A percentile compares a stretch with the other conserved stretches of the same genome.
Evolutionary conservation across 2,797 vertebrate species (phyloP).

Genomic region (Siniperca scherzeri): DNA sequence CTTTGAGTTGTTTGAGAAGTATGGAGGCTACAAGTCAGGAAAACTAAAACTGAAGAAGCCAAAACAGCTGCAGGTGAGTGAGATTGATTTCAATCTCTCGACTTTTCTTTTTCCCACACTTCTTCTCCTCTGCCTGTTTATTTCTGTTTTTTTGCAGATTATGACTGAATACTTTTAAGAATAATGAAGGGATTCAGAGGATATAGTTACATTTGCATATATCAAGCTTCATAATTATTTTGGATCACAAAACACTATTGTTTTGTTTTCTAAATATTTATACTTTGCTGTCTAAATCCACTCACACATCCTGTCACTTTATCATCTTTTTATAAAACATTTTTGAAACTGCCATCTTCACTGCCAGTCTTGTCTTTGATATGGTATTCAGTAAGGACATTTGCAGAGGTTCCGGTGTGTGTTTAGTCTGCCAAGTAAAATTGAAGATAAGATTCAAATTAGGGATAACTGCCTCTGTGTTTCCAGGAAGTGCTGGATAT

Average conservation of each 20-base stretch:
- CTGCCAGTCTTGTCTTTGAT: background rate
- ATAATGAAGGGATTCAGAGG: conserved; percentile 14
- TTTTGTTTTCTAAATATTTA: conserved; percentile 47
- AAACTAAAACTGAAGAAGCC: conserved; percentile 98
- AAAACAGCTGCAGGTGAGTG: conserved; percentile 94
- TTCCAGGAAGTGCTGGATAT: conserved; percentile 97
- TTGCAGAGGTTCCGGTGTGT: background rate
- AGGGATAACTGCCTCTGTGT: background rate
- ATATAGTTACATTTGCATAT: background rate
- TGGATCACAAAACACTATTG: conserved; percentile 4
- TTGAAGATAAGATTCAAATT: conserved; percentile 2
- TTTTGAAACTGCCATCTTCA: background rate
- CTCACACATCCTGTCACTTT: conserved; percentile 15
- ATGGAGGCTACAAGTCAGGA: conserved; percentile 95
- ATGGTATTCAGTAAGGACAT: background rate
- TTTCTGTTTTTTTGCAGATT: background rate
- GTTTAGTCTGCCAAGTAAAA: conserved; percentile 8
- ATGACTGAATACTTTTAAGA: conserved; percentile 12
- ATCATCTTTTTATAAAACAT: background rate
- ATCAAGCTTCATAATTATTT: conserved; percentile 8
- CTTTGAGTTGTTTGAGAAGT: conserved; percentile 96
- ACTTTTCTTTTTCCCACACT: conserved; percentile 3
- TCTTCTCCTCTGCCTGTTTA: background rate
- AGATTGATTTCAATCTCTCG: background rate
- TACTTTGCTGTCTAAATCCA: background rate